These are phyloP conservation scores for Notolabrus celidotus DNA, from an alignment of 2,797 vertebrate genomes.

Conservation along the genomic window DNA sequence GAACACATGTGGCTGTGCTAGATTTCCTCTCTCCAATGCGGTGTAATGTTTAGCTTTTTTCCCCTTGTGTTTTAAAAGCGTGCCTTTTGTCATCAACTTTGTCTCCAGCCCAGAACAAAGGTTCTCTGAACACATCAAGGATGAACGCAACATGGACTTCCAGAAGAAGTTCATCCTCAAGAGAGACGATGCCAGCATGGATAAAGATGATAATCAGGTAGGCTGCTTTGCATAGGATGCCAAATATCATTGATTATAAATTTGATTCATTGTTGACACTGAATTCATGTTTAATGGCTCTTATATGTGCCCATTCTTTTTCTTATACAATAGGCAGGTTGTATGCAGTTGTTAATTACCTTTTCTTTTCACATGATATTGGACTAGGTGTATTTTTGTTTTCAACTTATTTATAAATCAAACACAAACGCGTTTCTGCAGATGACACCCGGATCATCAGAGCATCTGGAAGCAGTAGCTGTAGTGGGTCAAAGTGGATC, in stretches of 20 bases:
- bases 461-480: too few species aligned
- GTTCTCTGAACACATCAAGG: slow-evolving; percentile 99
- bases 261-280: background rate
- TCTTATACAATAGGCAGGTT: too few species aligned
- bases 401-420: too few species aligned
- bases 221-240: background rate
- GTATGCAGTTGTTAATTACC: too few species aligned
- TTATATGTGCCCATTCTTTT: background rate
- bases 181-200: slow-evolving; percentile 97
- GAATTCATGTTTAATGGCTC: background rate
- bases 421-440: too few species aligned
- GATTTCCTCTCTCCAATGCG: too few species aligned
- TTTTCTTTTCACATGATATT: too few species aligned
- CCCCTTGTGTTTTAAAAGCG: background rate
- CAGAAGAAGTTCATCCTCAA: slow-evolving; percentile 99
- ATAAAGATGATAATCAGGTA: slow-evolving; percentile 99
- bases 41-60: background rate
- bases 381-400: too few species aligned
- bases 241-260: background rate
- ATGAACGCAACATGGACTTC: slow-evolving; percentile 96
- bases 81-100: slow-evolving; percentile 23
- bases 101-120: slow-evolving; percentile 94
- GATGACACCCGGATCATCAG: too few species aligned
- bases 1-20: background rate
- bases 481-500: too few species aligned